phyloP scores from a whole-genome alignment of 2,797 vertebrate species.

The Anabacerthia variegaticeps region DNA sequence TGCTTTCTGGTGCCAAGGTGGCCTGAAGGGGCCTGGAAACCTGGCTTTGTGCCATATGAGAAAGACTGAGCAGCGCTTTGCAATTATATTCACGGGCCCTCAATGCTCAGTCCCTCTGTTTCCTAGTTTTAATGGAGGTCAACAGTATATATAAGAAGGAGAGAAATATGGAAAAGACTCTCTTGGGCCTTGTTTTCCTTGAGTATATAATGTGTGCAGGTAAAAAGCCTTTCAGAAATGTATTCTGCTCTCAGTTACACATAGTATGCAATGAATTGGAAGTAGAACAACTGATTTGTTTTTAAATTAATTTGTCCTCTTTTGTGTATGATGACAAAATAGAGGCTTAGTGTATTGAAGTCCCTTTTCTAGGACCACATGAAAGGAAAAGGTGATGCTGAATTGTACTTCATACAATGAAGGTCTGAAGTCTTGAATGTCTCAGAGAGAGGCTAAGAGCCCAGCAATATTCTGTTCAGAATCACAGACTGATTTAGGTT shows the following conservation, averaged over 20 bases:
- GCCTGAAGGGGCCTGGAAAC: neutral
- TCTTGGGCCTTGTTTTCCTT: neutral
- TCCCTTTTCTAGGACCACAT: neutral
- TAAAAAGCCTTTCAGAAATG: neutral
- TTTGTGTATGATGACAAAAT: constrained; percentile 11
- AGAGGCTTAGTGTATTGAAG: neutral
- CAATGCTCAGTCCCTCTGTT: neutral
- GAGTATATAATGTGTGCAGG: neutral
- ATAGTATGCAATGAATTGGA: neutral
- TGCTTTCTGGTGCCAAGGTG: neutral
- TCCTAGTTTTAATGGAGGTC: neutral
- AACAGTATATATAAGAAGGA: neutral
- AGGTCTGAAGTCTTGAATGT: neutral
- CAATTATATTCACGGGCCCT: neutral
- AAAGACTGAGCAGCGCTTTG: neutral
- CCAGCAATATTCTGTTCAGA: neutral
- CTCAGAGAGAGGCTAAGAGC: neutral
- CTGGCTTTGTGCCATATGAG: rapidly evolving
- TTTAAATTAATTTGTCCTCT: constrained; percentile 62
- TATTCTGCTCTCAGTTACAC: constrained; percentile 7
- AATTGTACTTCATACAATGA: neutral
- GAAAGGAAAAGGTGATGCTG: constrained; percentile 18
- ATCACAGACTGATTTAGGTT: neutral
- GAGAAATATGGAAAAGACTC: neutral
- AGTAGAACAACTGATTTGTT: constrained; percentile 19